These are phyloP conservation scores for Amaurobius ferox DNA, from an alignment of 2,888 invertebrate species.

Conservation along the genomic window DNA sequence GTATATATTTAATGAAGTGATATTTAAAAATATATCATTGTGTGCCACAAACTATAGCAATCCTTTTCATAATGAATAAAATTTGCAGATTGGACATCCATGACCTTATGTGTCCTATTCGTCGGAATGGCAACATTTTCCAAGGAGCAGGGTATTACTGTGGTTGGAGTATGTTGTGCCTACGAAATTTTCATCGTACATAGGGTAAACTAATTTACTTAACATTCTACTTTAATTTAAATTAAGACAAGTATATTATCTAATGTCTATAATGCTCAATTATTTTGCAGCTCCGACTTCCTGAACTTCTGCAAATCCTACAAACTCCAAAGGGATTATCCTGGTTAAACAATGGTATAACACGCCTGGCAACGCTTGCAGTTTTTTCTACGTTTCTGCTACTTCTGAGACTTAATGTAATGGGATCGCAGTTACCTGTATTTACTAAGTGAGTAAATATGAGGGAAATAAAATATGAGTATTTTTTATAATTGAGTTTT, in stretches of 20 bases:
- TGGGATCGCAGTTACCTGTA: constrained; percentile 97
- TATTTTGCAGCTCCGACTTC: constrained; percentile 34
- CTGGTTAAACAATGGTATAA: constrained; percentile 1
- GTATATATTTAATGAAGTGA: too few species aligned
- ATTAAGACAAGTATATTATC: too few species aligned
- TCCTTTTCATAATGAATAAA: too few species aligned
- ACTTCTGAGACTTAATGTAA: constrained; percentile 90
- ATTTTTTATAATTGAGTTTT: too few species aligned
- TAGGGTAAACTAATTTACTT: constrained; percentile 82
- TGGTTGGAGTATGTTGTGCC: constrained; percentile 93
- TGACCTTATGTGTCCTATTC: constrained; percentile 86
- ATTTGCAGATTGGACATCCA: constrained; percentile 83
- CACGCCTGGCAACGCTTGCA: constrained; percentile 23
- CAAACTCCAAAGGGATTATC: constrained; percentile 1
- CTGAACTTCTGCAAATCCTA: constrained; percentile 24
- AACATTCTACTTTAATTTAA: neutral
- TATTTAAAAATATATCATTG: too few species aligned
- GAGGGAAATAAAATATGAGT: too few species aligned
- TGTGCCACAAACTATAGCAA: too few species aligned
- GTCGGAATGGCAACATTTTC: constrained; percentile 95
- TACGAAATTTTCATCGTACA: constrained; percentile 96
- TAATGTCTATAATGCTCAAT: neutral
- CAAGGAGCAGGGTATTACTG: constrained; percentile 98
- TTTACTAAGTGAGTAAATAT: constrained; percentile 87
- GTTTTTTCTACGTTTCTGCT: constrained; percentile 79